Base-by-base conservation (phyloP, 2,888 invertebrate genomes). In the Reticulitermes lucifugus region DNA sequence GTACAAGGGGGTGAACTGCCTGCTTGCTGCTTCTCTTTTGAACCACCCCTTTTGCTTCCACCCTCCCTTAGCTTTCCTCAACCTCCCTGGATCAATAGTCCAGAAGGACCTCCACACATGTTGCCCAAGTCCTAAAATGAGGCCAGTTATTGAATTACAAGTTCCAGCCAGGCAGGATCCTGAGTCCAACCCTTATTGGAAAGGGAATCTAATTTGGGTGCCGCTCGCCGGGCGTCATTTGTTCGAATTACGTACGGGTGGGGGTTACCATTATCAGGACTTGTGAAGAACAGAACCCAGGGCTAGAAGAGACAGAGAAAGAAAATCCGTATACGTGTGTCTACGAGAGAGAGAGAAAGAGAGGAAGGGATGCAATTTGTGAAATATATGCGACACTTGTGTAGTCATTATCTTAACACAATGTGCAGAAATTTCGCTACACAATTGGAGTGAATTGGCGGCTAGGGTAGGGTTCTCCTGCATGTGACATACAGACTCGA, bases 161-260 rank as follows among this genome's bases (percentile, higher is more conserved):
- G 87, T 87, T 87, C 85, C 83, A 85, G 87, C 86, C 86, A 83
- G 83, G 25, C 65, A 25, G 87, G 84, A 85, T 81, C 84, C 82
- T 82, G 73, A 71, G 82, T 85, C 85, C 85, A 71, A 82, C 87
- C 86, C 87, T 87, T 87, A 87, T 87, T 87, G 87, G 87, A 87
- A 86, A 51, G 86, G 91, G 91, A 93, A 93, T 93, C 93, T 93
- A 94, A 94, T 94, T 94, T 94, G 92, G 93, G 92, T 92, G 92
- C 87, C 86, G 91, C 91, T 92, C 91, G 92, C 92, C 92, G 91
- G 91, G 91, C 92, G 93, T 94, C 94, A 94, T 94, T 94, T 94
- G 93, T 94, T 93, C 93, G 91, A 92, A 93, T 93, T 93, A 93
- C 91, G 90, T 90, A 89, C 85, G 86, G 84, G 82, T 60, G 86